phyloP scores from a whole-genome alignment of 1,140 invertebrate genomes.

The Microplitis mediator region DNA sequence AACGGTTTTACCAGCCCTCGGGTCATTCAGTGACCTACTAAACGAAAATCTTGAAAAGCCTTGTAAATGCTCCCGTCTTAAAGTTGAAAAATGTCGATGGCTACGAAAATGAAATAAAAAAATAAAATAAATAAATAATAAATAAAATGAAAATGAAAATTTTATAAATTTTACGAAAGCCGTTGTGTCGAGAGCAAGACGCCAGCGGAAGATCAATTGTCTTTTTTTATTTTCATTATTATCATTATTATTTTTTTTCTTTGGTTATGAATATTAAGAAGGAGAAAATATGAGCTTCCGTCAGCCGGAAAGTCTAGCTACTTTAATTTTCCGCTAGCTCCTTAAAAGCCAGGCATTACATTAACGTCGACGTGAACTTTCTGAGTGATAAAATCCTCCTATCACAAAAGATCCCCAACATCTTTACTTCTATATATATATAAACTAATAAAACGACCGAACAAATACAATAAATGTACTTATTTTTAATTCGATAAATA shows the following conservation, averaged over 20 bases:
- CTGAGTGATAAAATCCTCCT: slow-evolving; percentile 27
- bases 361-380: slow-evolving; percentile 31
- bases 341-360: slow-evolving; percentile 29
- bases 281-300: slow-evolving; percentile 43
- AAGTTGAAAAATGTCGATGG: slow-evolving; percentile 16
- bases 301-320: slow-evolving; percentile 42
- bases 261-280: slow-evolving; percentile 48
- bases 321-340: slow-evolving; percentile 52
- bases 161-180: slow-evolving; percentile 21
- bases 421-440: background rate
- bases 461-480: background rate
- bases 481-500: no score
- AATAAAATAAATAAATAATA: background rate
- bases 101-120: background rate
- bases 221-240: background rate
- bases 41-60: background rate
- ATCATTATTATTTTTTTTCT: slow-evolving; percentile 34
- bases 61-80: background rate
- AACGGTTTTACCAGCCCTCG: background rate
- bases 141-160: no score
- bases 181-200: slow-evolving; percentile 2
- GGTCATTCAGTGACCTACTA: slow-evolving; percentile 17
- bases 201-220: slow-evolving; percentile 1
- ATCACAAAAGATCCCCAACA: background rate
- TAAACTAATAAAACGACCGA: background rate